Percentiles rank a stretch among this genome's conserved stretches.
Evolutionary conservation across 2,888 invertebrate species (phyloP).

Genomic region (Parnassius apollo): DNA sequence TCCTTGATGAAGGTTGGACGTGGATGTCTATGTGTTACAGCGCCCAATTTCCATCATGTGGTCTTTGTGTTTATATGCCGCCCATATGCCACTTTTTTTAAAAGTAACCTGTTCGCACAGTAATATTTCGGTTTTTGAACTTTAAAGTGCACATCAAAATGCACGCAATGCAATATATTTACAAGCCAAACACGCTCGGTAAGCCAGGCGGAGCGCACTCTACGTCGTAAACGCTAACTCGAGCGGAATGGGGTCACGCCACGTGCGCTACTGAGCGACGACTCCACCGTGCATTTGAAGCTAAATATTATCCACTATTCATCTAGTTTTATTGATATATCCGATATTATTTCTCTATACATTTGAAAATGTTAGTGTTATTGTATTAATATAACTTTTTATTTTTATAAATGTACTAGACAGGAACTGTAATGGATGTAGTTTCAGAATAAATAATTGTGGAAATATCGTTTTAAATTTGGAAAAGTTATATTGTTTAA

Average conservation of each 20-base stretch:
- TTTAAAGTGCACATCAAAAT: constrained; percentile 21
- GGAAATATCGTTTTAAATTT: too few relatives aligned
- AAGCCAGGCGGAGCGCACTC: constrained; percentile 33
- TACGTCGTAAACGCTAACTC: constrained; percentile 30
- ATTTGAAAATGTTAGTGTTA: too few relatives aligned
- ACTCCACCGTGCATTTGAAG: constrained; percentile 31
- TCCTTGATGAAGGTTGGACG: too few relatives aligned
- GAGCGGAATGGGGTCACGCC: constrained; percentile 42
- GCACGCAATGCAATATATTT: constrained; percentile 24
- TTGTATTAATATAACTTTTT: too few relatives aligned
- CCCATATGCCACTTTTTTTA: too few relatives aligned
- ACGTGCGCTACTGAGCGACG: constrained; percentile 28
- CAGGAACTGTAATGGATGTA: too few relatives aligned
- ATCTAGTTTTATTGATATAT: constrained; percentile 9
- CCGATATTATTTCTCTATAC: neutral
- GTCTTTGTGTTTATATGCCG: too few relatives aligned
- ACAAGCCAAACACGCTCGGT: constrained; percentile 12
- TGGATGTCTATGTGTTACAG: too few relatives aligned
- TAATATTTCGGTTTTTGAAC: constrained; percentile 12
- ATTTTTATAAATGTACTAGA: too few relatives aligned
- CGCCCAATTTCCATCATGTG: too few relatives aligned
- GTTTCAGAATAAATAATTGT: too few relatives aligned
- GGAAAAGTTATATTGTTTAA: too few relatives aligned
- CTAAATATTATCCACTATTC: constrained; percentile 8
- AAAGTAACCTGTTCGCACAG: neutral